A percentile compares a stretch with the other conserved stretches of the same genome.
These are phyloP conservation scores for Amphiprion percula DNA, from an alignment of 2,113 vertebrate genomes.

Conservation along the genomic window DNA sequence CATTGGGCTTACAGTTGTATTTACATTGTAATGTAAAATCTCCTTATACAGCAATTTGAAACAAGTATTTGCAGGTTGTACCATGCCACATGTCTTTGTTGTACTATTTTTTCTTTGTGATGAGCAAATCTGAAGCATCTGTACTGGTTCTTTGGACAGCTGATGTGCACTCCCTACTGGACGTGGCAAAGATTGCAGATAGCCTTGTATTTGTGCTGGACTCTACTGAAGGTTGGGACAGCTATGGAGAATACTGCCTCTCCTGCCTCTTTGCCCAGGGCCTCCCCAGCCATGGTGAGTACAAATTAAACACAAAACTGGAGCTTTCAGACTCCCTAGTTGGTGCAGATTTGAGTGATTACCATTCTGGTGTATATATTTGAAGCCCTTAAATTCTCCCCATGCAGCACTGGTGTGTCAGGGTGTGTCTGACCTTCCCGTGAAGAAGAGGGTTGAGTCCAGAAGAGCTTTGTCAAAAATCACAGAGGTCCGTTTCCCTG, in stretches of 20 bases:
- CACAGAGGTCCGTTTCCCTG: slow-evolving; percentile 90
- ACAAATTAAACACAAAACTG: not conserved
- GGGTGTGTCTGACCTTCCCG: slow-evolving; percentile 86
- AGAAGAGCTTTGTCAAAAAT: slow-evolving; percentile 87
- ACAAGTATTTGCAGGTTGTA: no score
- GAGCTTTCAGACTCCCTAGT: not conserved
- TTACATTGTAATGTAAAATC: not conserved
- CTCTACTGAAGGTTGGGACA: slow-evolving; percentile 92
- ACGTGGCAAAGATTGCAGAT: slow-evolving; percentile 94
- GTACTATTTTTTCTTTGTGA: not conserved
- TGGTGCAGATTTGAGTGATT: not conserved
- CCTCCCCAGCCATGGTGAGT: slow-evolving; percentile 93
- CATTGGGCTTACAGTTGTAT: no score
- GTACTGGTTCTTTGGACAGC: slow-evolving; percentile 76
- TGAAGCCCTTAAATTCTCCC: not conserved
- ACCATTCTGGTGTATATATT: not conserved
- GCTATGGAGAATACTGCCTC: slow-evolving; percentile 91
- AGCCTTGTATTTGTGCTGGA: slow-evolving; percentile 94
- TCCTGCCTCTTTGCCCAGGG: slow-evolving; percentile 96
- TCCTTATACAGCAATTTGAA: no score
- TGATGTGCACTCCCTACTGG: slow-evolving; percentile 90
- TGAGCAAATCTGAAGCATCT: slow-evolving; percentile 11
- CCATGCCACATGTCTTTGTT: not conserved
- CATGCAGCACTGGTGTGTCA: slow-evolving; percentile 89
- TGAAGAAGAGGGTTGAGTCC: slow-evolving; percentile 90